phyloP scores from a whole-genome alignment of 2,797 vertebrate genomes.

The Rhynchonycteris naso region DNA sequence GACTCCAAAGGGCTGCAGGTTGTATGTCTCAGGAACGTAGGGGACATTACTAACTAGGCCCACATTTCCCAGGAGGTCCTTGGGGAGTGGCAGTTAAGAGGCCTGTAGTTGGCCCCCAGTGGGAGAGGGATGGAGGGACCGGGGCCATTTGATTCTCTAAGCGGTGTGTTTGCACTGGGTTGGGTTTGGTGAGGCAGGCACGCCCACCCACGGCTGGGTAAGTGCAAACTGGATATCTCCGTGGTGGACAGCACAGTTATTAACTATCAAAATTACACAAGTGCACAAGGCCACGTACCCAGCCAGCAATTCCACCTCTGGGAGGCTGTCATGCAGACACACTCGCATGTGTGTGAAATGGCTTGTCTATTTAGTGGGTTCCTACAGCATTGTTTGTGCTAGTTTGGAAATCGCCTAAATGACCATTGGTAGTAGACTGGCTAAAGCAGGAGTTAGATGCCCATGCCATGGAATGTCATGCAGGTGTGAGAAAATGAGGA shows the following conservation, averaged over 20 bases:
- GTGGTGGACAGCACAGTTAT: neutral
- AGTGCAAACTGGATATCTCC: neutral
- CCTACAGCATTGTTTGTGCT: neutral
- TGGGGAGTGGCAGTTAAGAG: neutral
- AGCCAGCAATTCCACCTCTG: neutral
- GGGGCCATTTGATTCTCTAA: accelerated
- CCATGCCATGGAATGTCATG: accelerated
- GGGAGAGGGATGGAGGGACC: neutral
- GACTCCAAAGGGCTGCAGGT: neutral
- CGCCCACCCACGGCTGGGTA: accelerated
- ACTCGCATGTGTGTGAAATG: neutral
- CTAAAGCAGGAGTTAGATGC: neutral
- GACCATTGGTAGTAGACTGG: neutral
- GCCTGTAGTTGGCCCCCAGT: neutral
- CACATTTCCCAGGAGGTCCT: neutral
- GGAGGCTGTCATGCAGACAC: neutral
- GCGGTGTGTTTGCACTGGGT: neutral
- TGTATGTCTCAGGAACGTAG: neutral
- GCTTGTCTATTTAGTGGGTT: neutral
- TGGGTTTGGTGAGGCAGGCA: neutral
- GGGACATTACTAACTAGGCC: neutral
- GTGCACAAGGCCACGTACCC: neutral
- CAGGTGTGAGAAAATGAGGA: neutral
- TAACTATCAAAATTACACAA: neutral
- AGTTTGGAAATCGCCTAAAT: neutral